phyloP scores from a whole-genome alignment of 2,113 vertebrate genomes.

The Sinocyclocheilus rhinocerous region DNA sequence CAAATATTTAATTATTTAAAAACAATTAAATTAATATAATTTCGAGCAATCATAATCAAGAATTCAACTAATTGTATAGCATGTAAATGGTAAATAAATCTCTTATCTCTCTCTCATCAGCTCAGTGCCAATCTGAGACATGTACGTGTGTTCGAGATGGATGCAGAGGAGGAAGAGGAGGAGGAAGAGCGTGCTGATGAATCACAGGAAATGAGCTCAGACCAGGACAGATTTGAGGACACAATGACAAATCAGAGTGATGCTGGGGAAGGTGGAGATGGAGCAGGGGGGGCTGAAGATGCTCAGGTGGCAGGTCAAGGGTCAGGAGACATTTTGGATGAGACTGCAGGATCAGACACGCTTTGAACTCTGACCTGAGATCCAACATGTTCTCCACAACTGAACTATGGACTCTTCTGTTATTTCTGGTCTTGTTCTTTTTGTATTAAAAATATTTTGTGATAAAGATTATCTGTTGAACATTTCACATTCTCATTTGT shows the following conservation, averaged over 20 bases:
- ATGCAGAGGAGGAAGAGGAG: conserved; percentile 87
- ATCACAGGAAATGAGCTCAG: conserved; percentile 74
- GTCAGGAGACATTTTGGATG: conserved; percentile 66
- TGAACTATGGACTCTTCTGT: not conserved
- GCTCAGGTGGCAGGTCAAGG: conserved; percentile 22
- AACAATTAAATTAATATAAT: not conserved
- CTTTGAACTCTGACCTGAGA: conserved; percentile 43
- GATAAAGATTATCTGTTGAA: not conserved
- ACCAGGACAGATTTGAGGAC: conserved; percentile 74
- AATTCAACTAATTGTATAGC: not conserved
- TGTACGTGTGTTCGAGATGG: conserved; percentile 96
- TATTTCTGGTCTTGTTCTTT: not conserved
- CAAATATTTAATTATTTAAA: not conserved
- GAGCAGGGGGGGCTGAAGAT: conserved; percentile 38
- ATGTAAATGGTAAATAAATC: not conserved
- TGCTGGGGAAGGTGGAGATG: conserved; percentile 42
- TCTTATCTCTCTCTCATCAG: conserved; percentile 66
- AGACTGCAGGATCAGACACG: conserved; percentile 51
- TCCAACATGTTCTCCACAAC: not conserved
- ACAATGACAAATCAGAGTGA: conserved; percentile 63
- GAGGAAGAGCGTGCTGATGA: conserved; percentile 86
- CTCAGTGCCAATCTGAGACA: conserved; percentile 94
- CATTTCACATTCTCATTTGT: not conserved
- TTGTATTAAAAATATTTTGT: not conserved
- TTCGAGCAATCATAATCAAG: not conserved